phyloP scores from a whole-genome alignment of 1,140 invertebrate genomes.

The Protaetia brevitarsis region DNA sequence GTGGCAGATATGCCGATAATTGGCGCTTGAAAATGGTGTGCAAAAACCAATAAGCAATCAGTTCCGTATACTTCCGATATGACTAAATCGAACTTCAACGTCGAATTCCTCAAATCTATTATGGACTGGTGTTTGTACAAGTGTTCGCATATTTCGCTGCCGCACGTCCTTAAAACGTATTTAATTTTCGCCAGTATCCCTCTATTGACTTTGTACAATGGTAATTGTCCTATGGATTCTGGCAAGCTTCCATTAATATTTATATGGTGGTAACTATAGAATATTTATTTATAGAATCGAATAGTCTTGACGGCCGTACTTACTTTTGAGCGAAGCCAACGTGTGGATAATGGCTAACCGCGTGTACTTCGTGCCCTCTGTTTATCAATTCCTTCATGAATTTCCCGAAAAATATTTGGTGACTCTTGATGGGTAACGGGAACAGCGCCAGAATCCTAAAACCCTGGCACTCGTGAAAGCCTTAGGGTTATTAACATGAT shows the following conservation, averaged over 20 bases:
- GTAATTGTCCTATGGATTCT: background rate
- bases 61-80: constrained; percentile 15
- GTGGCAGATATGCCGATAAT: constrained; percentile 42
- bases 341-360: constrained; percentile 22
- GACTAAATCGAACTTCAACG: background rate
- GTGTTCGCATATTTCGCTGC: constrained; percentile 10
- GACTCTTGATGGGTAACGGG: constrained; percentile 19
- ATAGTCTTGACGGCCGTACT: background rate
- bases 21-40: constrained; percentile 11
- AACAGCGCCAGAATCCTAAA: constrained; percentile 22
- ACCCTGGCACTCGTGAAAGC: background rate
- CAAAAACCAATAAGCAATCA: constrained; percentile 17
- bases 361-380: constrained; percentile 22
- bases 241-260: background rate
- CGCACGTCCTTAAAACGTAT: constrained; percentile 10
- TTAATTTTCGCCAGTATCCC: background rate
- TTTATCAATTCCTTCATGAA: constrained; percentile 14
- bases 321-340: background rate
- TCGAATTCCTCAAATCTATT: background rate
- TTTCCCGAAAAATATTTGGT: constrained; percentile 8
- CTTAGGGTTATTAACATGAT: background rate
- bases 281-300: background rate
- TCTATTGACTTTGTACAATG: background rate
- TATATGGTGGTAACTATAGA: constrained; percentile 22
- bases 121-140: background rate